These are phyloP conservation scores for Zosterops lateralis DNA, from an alignment of 2,113 vertebrate species.

Conservation along the genomic window DNA sequence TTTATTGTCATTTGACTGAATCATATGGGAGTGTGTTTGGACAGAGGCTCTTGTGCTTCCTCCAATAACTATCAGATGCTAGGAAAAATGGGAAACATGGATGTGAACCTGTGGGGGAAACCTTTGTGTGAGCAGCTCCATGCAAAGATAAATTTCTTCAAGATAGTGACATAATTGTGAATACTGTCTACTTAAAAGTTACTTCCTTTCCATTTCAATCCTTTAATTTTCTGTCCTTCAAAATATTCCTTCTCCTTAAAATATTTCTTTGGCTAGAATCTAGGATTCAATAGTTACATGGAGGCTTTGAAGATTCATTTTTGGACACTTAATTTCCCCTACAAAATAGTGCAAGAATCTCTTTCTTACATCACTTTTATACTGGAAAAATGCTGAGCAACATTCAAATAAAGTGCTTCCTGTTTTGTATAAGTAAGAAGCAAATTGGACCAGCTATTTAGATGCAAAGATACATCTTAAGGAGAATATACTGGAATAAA, in stretches of 20 bases:
- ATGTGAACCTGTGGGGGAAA: not conserved
- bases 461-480: slow-evolving; percentile 70
- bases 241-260: not conserved
- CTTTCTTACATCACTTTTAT: not conserved
- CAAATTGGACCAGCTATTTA: slow-evolving; percentile 56
- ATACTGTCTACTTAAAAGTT: not conserved
- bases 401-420: not conserved
- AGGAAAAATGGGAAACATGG: not conserved
- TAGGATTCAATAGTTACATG: not conserved
- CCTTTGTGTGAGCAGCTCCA: not conserved
- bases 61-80: not conserved
- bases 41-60: not conserved
- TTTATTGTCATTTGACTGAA: not conserved
- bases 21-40: not conserved
- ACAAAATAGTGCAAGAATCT: not conserved
- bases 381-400: not conserved
- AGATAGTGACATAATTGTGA: not conserved
- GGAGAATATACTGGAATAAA: slow-evolving; percentile 67
- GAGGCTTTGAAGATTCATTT: not conserved
- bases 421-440: not conserved
- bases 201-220: not conserved
- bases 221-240: not conserved
- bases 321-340: not conserved
- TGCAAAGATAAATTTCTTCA: not conserved
- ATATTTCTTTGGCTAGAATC: not conserved